Evolutionary conservation across 2,888 invertebrate species (phyloP).

Genomic region (Phragmatobia fuliginosa): DNA sequence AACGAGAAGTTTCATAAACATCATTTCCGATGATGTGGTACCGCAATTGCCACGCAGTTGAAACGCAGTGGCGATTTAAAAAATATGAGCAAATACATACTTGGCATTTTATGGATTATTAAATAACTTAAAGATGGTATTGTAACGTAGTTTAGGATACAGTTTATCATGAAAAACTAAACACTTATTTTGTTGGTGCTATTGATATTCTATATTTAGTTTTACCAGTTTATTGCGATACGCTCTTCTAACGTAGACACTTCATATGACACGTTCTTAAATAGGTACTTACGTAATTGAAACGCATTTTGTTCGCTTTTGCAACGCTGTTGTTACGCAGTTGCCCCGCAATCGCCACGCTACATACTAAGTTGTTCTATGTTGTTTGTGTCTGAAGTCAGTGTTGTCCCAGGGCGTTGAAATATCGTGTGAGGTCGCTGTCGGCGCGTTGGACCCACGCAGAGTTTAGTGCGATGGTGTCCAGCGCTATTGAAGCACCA

Average conservation of each 20-base stretch:
- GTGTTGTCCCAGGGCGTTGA: slow-evolving; percentile 56
- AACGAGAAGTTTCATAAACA: slow-evolving; percentile 2
- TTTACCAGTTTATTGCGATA: not conserved
- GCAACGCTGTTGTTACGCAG: slow-evolving; percentile 14
- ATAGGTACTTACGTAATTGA: slow-evolving; percentile 1
- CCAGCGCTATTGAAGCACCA: slow-evolving; percentile 91
- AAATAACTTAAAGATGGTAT: not conserved
- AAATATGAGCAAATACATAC: slow-evolving; percentile 6
- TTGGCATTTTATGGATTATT: slow-evolving; percentile 4
- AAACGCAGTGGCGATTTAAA: not conserved
- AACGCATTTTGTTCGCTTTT: slow-evolving; percentile 6
- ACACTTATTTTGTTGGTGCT: not conserved
- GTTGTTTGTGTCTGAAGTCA: slow-evolving; percentile 29
- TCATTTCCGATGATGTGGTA: not conserved
- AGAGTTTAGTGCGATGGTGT: slow-evolving; percentile 93
- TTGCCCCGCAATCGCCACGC: slow-evolving; percentile 11
- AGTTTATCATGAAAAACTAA: not conserved
- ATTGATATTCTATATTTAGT: not conserved
- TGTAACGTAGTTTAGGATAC: not conserved
- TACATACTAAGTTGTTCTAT: slow-evolving; percentile 8
- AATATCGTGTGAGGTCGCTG: slow-evolving; percentile 77
- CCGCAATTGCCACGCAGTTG: slow-evolving; percentile 21
- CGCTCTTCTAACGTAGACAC: not conserved
- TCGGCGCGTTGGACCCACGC: slow-evolving; percentile 91
- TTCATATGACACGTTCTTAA: not conserved